phyloP scores from a whole-genome alignment of 2,113 vertebrate species.

The Podarcis raffonei region DNA sequence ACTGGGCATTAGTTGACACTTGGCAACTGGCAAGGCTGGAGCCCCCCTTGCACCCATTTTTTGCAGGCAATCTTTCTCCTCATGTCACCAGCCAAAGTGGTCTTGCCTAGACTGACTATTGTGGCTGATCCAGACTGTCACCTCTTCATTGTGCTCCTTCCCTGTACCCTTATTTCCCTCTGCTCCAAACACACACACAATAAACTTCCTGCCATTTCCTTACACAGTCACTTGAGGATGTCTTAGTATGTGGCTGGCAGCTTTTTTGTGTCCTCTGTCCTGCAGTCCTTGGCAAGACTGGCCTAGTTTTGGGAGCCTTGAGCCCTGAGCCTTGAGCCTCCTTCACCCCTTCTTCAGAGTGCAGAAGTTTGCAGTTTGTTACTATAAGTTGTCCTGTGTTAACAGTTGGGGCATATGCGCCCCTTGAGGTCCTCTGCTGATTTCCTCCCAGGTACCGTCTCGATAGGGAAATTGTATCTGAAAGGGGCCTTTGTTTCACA shows the following conservation, averaged over 20 bases:
- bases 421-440: not conserved
- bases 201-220: not conserved
- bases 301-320: not conserved
- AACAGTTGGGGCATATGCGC: not conserved
- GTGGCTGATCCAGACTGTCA: fast-evolving
- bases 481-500: not conserved
- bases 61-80: not conserved
- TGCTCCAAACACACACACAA: fast-evolving
- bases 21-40: not conserved
- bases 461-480: not conserved
- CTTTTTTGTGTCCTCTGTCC: fast-evolving
- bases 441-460: not conserved
- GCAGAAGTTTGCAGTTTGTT: not conserved
- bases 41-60: slow-evolving; percentile 14
- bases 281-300: slow-evolving; percentile 5
- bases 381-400: not conserved
- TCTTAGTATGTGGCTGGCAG: not conserved
- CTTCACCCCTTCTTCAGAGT: not conserved
- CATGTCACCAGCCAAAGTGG: not conserved
- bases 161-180: not conserved
- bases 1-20: not conserved
- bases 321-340: not conserved
- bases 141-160: not conserved
- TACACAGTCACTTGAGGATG: not conserved
- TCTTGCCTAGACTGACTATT: fast-evolving